These are phyloP conservation scores for Anarrhichthys ocellatus DNA, from an alignment of 2,113 vertebrate genomes.

Conservation along the genomic window DNA sequence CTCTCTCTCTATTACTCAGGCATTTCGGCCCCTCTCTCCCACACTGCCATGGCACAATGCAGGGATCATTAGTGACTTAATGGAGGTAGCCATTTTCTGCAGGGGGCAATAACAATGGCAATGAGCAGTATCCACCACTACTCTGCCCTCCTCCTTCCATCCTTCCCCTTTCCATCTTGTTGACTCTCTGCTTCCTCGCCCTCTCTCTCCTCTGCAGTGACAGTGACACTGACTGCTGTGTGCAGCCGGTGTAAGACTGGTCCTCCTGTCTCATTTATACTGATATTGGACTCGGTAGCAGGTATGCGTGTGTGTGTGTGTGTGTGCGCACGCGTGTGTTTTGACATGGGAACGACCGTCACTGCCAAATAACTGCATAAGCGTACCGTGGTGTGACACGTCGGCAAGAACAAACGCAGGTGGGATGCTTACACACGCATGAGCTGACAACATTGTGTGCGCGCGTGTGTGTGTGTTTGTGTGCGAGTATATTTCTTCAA, in stretches of 20 bases:
- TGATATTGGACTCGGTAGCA: conserved; percentile 58
- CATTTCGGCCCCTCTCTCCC: conserved; percentile 50
- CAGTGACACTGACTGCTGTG: conserved; percentile 55
- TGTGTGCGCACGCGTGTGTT: conserved; percentile 46
- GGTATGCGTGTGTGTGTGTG: conserved; percentile 43
- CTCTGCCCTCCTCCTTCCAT: conserved; percentile 32
- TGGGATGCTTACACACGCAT: conserved; percentile 54
- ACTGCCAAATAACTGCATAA: conserved; percentile 75
- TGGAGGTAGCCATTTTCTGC: conserved; percentile 77
- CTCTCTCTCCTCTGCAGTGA: conserved; percentile 55
- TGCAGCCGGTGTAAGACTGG: conserved; percentile 26
- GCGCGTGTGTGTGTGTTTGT: not conserved
- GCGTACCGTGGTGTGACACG: conserved; percentile 59
- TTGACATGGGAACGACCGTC: conserved; percentile 70
- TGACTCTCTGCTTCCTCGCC: conserved; percentile 47
- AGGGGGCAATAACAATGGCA: conserved; percentile 70
- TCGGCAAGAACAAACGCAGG: conserved; percentile 55
- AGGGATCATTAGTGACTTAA: conserved; percentile 80
- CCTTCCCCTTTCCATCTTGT: conserved; percentile 31
- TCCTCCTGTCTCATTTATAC: conserved; percentile 73
- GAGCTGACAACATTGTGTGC: not conserved
- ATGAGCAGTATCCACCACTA: conserved; percentile 68
- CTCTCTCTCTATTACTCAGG: conserved; percentile 48
- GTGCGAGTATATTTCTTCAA: conserved; percentile 47
- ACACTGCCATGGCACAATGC: conserved; percentile 60